Evolutionary conservation across 2,113 vertebrate species (phyloP).

Genomic region (Podarcis cretensis): DNA sequence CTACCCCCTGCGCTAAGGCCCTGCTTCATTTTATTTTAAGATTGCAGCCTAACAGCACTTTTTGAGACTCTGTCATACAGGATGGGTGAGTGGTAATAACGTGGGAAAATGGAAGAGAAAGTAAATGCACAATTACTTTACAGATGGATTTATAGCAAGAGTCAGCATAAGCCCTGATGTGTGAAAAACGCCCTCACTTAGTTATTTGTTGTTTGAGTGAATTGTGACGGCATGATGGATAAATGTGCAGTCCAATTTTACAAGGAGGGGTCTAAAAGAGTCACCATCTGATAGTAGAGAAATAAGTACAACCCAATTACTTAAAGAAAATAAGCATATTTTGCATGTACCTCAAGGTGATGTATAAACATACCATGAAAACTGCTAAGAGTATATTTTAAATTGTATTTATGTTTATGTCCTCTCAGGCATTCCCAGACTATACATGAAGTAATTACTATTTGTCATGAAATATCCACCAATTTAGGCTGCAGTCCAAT

Average conservation of each 20-base stretch:
- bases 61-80: not conserved
- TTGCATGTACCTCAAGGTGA: too few species aligned
- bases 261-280: not conserved
- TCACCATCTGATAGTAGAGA: not conserved
- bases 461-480: too few species aligned
- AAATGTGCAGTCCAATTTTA: not conserved
- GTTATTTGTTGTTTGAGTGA: not conserved
- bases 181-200: not conserved
- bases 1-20: too few species aligned
- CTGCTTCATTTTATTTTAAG: not conserved
- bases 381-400: too few species aligned
- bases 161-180: not conserved
- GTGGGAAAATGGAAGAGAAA: not conserved
- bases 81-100: not conserved
- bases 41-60: not conserved
- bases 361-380: too few species aligned
- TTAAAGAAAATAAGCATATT: not conserved
- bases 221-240: not conserved
- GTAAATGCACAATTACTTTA: not conserved
- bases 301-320: not conserved
- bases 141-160: not conserved
- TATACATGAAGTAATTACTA: too few species aligned
- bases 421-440: too few species aligned
- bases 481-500: too few species aligned
- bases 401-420: too few species aligned